phyloP scores from a whole-genome alignment of 2,888 invertebrate species.

The Arrhopalites spinosus region DNA sequence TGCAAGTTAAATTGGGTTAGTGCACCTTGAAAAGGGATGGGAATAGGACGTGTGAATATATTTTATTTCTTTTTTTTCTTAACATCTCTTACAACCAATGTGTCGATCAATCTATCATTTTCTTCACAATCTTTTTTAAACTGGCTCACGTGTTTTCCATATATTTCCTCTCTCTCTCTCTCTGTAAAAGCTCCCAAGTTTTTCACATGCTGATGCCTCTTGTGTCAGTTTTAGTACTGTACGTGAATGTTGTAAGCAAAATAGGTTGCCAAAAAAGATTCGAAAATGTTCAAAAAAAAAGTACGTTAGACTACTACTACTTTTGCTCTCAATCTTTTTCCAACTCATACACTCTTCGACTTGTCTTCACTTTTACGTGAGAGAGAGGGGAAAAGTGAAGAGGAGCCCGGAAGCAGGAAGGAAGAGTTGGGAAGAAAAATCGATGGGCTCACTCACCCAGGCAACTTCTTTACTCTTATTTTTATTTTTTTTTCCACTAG shows the following conservation, averaged over 20 bases:
- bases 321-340: background rate
- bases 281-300: no score
- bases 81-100: background rate
- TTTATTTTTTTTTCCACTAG: background rate
- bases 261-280: no score
- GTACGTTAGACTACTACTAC: background rate
- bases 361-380: background rate
- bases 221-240: background rate
- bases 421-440: background rate
- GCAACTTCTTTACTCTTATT: background rate
- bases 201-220: background rate
- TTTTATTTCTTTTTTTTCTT: background rate
- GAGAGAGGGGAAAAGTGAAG: constrained; percentile 1
- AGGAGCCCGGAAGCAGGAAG: constrained; percentile 10
- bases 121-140: background rate
- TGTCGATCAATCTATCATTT: background rate
- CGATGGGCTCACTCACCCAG: no score
- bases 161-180: background rate
- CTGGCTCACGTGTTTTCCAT: background rate
- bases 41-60: no score
- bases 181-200: background rate
- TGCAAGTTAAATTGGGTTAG: no score
- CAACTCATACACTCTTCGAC: background rate
- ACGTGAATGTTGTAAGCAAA: no score
- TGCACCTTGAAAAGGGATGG: no score